These are phyloP conservation scores for Euzetes globulus DNA, from an alignment of 2,888 invertebrate species.

Conservation along the genomic window DNA sequence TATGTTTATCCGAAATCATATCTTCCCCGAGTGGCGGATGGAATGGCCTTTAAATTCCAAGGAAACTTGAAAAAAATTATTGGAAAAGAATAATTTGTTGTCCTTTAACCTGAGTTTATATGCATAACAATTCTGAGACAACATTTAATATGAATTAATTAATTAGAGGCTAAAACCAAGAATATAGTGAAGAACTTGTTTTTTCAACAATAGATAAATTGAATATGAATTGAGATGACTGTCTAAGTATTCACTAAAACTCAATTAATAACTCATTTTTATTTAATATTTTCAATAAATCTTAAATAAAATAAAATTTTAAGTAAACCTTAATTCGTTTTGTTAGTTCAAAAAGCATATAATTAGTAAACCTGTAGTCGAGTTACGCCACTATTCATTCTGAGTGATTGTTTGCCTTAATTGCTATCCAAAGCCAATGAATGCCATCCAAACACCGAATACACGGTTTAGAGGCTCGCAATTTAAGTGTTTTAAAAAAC, in stretches of 20 bases:
- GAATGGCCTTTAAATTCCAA: neutral
- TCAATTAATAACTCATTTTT: constrained; percentile 19
- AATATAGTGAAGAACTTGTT: neutral
- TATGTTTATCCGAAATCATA: neutral
- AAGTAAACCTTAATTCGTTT: neutral
- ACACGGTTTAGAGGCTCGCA: neutral
- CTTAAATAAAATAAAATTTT: constrained; percentile 3
- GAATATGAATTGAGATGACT: constrained; percentile 12
- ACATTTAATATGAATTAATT: constrained; percentile 12
- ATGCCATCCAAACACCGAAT: neutral
- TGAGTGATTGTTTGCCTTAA: neutral
- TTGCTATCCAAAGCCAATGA: neutral
- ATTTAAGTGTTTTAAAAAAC: constrained; percentile 26
- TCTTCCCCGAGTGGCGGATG: constrained; percentile 1
- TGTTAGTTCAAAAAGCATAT: neutral
- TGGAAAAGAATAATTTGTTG: neutral
- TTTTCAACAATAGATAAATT: constrained; percentile 7
- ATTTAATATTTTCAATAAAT: constrained; percentile 22
- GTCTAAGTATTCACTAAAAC: neutral
- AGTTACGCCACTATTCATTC: constrained; percentile 16
- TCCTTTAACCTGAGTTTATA: constrained; percentile 10
- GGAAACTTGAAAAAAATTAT: too few relatives aligned
- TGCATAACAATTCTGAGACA: constrained; percentile 9
- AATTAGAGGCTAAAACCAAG: neutral
- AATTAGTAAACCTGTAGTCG: neutral